Evolutionary conservation across 2,113 vertebrate species (phyloP), one percentile per base, ranked within the genome.

Genomic region (Nymphicus hollandicus): DNA sequence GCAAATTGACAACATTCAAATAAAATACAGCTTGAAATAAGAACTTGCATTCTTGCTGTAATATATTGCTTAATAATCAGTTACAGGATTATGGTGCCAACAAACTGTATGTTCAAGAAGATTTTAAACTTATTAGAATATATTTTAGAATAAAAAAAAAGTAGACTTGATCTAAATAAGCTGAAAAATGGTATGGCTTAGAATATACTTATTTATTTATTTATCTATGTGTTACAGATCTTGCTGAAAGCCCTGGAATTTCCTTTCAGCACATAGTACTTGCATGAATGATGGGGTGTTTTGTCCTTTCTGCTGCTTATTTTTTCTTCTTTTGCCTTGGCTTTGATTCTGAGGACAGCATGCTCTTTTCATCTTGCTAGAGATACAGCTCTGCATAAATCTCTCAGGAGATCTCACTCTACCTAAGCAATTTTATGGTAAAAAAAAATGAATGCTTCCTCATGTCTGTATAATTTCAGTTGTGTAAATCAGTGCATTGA

Each of bases 371-470:
- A 97, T 97, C 94, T 97, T 96, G 47, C 91, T 91, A 84, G 69
- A 96, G 86, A 94, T 97, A 96, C 88, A 89, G 93, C 70, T 97
- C 80, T 97, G 89, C 86, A 97, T 96, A 97, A 97, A 97, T 97
- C 83, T 97, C 88, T 85, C 49, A 94, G 87, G 92, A 96, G 70
- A 96, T 87, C 69, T 96, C 70, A 85, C 79, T 96, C 89, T 94
- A 91, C 69, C 70, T 35, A 91, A 74, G 74, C 61, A 93, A 97
- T 91, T 81, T 94, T 95, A 91, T 35, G 9, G 33, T 49, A 53
- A 91, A 91, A 53, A 49, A 91, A 91, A 65, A 10, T n/a, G 43
- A 73, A 72, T 78, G 64, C 41, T 95, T 96, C 85, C 88, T 92
- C 76, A 77, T 88, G 87, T 95, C 91, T 95, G 63, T 90, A 91